phyloP scores from a whole-genome alignment of 2,797 vertebrate genomes.

The Brotula barbata region DNA sequence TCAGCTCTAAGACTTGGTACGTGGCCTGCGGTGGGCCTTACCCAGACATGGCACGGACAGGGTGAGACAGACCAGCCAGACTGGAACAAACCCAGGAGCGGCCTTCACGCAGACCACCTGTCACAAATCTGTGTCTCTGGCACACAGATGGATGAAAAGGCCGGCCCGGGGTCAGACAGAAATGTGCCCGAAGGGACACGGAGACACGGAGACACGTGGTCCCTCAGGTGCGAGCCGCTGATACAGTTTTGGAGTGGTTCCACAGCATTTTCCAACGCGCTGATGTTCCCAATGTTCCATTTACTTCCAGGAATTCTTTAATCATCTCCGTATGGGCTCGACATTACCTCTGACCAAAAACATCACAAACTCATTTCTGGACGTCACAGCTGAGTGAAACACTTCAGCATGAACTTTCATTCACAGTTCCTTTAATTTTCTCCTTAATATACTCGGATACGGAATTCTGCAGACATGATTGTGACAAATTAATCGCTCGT shows the following conservation, averaged over 20 bases:
- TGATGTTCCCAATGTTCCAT: neutral
- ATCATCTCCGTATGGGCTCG: conserved; percentile 9
- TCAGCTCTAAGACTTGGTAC: too few species aligned
- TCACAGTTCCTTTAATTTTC: too few species aligned
- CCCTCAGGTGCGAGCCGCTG: conserved; percentile 39
- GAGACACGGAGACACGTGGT: conserved; percentile 20
- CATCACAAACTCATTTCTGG: neutral
- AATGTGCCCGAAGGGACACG: conserved; percentile 7
- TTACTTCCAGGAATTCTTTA: conserved; percentile 30
- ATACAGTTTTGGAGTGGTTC: conserved; percentile 19
- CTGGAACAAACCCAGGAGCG: conserved; percentile 30
- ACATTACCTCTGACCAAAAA: conserved; percentile 10
- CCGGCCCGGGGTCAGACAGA: conserved; percentile 25
- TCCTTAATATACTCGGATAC: neutral
- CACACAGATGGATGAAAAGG: conserved; percentile 50
- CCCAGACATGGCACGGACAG: conserved; percentile 22
- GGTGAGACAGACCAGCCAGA: conserved; percentile 21
- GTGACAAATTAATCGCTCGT: too few species aligned
- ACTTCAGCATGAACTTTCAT: too few species aligned
- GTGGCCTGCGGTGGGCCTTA: neutral
- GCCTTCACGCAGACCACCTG: conserved; percentile 11
- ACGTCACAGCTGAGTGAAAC: neutral
- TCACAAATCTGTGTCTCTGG: conserved; percentile 33
- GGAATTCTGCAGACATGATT: neutral
- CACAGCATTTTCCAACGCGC: conserved; percentile 16